These are phyloP conservation scores for Hesperia comma DNA, from an alignment of 2,888 invertebrate genomes.

Conservation along the genomic window DNA sequence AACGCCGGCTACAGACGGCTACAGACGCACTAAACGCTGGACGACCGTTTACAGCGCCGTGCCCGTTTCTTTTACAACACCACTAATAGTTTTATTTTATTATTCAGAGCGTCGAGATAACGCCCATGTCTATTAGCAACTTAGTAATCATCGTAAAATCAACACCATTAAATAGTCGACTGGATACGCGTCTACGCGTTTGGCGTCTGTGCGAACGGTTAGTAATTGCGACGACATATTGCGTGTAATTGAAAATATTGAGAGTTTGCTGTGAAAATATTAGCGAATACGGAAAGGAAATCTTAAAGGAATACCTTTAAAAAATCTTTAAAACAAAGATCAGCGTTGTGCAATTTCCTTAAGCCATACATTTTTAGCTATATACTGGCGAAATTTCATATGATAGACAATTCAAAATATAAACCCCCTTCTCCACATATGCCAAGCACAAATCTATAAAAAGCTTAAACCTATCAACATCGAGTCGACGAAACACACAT, in stretches of 20 bases:
- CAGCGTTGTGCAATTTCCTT: too few species aligned
- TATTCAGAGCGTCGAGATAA: slow-evolving; percentile 65
- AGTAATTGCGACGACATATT: slow-evolving; percentile 40
- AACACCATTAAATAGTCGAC: slow-evolving; percentile 48
- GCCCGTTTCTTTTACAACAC: slow-evolving; percentile 70
- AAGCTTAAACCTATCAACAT: too few species aligned
- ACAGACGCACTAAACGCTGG: slow-evolving; percentile 67
- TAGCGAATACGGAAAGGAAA: too few species aligned
- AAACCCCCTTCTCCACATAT: too few species aligned
- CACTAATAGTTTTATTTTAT: slow-evolving; percentile 76
- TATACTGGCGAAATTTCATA: too few species aligned
- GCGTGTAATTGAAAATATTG: slow-evolving; percentile 47
- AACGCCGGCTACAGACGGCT: slow-evolving; percentile 67
- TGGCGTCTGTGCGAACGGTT: slow-evolving; percentile 46
- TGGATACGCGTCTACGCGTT: slow-evolving; percentile 40
- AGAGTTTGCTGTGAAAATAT: too few species aligned
- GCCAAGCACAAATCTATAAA: too few species aligned
- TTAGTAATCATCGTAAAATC: slow-evolving; percentile 69
- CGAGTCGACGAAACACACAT: slow-evolving; percentile 37
- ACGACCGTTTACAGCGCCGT: slow-evolving; percentile 68
- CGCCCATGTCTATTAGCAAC: slow-evolving; percentile 67
- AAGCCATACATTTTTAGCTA: too few species aligned
- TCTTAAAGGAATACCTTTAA: too few species aligned
- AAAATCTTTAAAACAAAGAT: too few species aligned
- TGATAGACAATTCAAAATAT: too few species aligned